Evolutionary conservation across 1,140 invertebrate genomes (phyloP).

Genomic region (Bilobella aurantiaca): DNA sequence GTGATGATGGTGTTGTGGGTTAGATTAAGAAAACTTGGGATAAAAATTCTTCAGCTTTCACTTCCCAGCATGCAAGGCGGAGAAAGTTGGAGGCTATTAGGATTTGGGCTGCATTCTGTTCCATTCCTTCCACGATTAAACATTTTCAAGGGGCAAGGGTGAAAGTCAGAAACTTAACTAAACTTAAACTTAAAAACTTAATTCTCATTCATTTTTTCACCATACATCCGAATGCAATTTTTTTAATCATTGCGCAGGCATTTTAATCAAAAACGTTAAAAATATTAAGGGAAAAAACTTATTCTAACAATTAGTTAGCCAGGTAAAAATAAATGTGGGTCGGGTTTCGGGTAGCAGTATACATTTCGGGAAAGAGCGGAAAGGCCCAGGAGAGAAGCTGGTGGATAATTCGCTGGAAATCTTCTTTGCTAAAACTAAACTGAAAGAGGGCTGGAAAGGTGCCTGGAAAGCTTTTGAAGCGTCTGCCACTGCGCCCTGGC

Average conservation of each 20-base stretch:
- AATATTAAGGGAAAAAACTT: too few species aligned
- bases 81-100: not conserved
- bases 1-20: not conserved
- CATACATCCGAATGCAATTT: not conserved
- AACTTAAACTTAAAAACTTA: not conserved
- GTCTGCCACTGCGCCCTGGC: not conserved
- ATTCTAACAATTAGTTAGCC: too few species aligned
- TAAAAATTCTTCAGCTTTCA: not conserved
- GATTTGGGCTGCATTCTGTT: not conserved
- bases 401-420: too few species aligned
- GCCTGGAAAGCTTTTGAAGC: not conserved
- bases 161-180: not conserved
- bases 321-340: too few species aligned
- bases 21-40: not conserved
- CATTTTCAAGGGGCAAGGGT: not conserved
- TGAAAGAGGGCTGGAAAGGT: too few species aligned
- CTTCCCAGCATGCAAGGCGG: not conserved
- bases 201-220: not conserved
- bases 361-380: too few species aligned
- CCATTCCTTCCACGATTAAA: not conserved
- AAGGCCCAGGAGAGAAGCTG: too few species aligned
- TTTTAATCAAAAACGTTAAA: too few species aligned
- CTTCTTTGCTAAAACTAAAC: too few species aligned
- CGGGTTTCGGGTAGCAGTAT: too few species aligned
- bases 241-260: too few species aligned